These are phyloP conservation scores for Python bivittatus DNA, from an alignment of 2,113 vertebrate genomes.

Conservation along the genomic window DNA sequence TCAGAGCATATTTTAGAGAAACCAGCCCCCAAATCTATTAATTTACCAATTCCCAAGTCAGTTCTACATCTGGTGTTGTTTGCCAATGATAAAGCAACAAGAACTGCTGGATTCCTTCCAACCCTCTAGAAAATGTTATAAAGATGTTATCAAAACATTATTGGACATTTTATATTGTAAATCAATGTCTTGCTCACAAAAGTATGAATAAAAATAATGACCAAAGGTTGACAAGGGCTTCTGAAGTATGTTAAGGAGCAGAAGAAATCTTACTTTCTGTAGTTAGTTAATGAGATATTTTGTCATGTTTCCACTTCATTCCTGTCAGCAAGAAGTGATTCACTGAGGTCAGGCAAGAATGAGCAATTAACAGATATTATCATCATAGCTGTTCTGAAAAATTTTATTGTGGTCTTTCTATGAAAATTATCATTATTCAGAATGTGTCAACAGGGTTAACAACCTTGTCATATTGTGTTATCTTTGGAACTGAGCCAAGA, in stretches of 20 bases:
- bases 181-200: constrained; percentile 4
- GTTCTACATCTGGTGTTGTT: not conserved
- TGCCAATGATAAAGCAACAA: not conserved
- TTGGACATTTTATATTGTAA: not conserved
- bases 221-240: constrained; percentile 12
- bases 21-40: not conserved
- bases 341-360: constrained; percentile 6
- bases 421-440: constrained; percentile 22
- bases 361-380: constrained; percentile 34
- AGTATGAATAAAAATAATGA: constrained; percentile 23
- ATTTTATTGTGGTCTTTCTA: not conserved
- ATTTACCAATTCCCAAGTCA: constrained; percentile 17
- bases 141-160: constrained; percentile 3
- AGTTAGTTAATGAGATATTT: constrained; percentile 11
- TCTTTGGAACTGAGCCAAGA: constrained; percentile 8
- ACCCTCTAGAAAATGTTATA: not conserved
- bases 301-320: constrained; percentile 10
- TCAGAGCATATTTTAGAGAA: constrained; percentile 14
- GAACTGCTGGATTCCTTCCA: not conserved
- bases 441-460: constrained; percentile 22
- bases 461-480: not conserved
- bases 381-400: not conserved
- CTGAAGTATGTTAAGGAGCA: not conserved
- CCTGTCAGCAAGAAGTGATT: constrained; percentile 5
- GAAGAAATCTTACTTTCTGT: not conserved